Percentiles rank a stretch among this genome's conserved stretches.
Conservation (phyloP, 2,113 vertebrate species). For the Ceyx margarethae region DNA sequence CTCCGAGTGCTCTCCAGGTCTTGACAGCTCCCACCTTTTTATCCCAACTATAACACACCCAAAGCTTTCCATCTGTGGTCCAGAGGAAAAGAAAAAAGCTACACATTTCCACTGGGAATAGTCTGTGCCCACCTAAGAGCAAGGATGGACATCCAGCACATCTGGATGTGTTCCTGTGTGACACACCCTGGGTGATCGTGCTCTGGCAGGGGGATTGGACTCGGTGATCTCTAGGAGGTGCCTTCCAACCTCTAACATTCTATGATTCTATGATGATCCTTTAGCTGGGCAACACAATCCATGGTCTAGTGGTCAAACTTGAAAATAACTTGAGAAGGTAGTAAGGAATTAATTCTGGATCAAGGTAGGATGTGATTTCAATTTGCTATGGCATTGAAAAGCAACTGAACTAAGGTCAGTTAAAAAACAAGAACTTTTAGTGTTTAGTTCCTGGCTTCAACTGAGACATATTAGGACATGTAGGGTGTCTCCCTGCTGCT, state of each 20-base stretch:
- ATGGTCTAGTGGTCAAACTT: neutral
- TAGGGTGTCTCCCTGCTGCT: rapidly evolving
- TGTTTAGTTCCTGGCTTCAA: neutral
- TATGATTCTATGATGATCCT: neutral
- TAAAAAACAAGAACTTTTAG: neutral
- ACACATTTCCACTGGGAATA: neutral
- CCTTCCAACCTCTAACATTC: no score
- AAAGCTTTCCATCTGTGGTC: neutral
- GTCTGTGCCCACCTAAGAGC: neutral
- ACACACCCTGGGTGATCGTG: no score
- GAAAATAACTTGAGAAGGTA: neutral
- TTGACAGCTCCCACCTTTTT: neutral
- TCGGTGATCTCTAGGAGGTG: no score
- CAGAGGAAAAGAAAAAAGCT: neutral
- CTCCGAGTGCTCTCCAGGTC: neutral
- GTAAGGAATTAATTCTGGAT: neutral
- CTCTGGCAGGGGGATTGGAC: no score
- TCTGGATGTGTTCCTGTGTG: no score
- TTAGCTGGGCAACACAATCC: neutral
- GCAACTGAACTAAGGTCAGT: neutral
- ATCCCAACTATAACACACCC: neutral
- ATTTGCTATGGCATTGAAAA: neutral
- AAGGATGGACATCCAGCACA: neutral
- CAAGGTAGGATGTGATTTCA: neutral
- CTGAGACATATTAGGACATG: neutral